A percentile compares a stretch with the other conserved stretches of the same genome.
These are phyloP conservation scores for Parauchenoglanis ngamensis DNA, from an alignment of 2,797 vertebrate species.

Conservation along the genomic window DNA sequence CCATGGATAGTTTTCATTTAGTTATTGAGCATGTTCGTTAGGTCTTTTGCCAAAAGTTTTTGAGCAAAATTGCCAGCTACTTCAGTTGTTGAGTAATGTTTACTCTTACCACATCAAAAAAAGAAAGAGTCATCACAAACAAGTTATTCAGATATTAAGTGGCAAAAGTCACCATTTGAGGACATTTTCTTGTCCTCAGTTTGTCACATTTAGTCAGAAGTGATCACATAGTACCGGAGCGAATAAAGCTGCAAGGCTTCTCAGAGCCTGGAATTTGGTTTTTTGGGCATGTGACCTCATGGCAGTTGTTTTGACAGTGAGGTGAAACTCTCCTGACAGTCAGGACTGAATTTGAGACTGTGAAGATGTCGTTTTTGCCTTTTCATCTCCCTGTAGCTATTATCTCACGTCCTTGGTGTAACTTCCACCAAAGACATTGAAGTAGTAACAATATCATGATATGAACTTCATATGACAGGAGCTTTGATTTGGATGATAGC, in stretches of 20 bases:
- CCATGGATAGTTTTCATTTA: not conserved
- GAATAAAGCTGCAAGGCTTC: not conserved
- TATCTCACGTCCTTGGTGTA: slow-evolving; percentile 8
- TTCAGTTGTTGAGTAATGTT: not conserved
- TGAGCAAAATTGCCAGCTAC: not conserved
- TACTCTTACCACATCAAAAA: not conserved
- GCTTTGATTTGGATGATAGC: not conserved
- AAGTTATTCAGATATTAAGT: not conserved
- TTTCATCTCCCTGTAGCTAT: slow-evolving; percentile 25
- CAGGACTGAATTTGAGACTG: slow-evolving; percentile 14
- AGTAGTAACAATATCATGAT: not conserved
- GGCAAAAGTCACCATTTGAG: not conserved
- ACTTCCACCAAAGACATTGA: not conserved
- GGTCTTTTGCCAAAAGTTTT: not conserved
- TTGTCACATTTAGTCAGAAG: slow-evolving; percentile 20
- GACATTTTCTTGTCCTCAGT: slow-evolving; percentile 10
- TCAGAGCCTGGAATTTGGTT: too few relatives aligned
- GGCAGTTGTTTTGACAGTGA: not conserved
- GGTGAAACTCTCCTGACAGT: slow-evolving; percentile 17
- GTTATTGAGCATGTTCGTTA: not conserved
- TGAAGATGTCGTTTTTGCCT: not conserved
- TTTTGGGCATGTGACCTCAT: not conserved
- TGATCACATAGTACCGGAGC: not conserved
- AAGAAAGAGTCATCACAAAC: not conserved
- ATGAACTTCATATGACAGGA: not conserved